Evolutionary conservation across 2,888 invertebrate genomes (phyloP).

Genomic region (Cheilosia grossa): DNA sequence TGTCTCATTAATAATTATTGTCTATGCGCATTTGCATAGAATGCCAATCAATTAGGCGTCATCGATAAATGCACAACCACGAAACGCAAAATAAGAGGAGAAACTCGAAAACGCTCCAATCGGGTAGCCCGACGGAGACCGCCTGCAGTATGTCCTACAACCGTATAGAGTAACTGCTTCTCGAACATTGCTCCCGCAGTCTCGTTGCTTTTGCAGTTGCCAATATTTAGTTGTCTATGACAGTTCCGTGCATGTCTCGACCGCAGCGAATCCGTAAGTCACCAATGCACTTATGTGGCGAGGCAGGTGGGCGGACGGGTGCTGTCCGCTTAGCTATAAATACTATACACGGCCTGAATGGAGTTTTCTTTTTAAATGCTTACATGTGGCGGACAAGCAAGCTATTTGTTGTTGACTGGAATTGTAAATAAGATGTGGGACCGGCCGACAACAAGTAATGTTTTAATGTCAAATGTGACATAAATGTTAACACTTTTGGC

Average conservation of each 20-base stretch:
- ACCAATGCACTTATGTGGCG: conserved; percentile 48
- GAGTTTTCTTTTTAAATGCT: conserved; percentile 41
- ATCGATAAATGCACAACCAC: conserved; percentile 64
- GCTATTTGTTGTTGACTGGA: conserved; percentile 63
- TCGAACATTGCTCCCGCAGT: conserved; percentile 64
- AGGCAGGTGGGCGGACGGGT: conserved; percentile 64
- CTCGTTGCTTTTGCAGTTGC: conserved; percentile 29
- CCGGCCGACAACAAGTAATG: conserved; percentile 58
- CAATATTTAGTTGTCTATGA: conserved; percentile 67
- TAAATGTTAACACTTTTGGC: conserved; percentile 70
- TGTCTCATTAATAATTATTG: conserved; percentile 55
- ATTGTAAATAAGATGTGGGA: conserved; percentile 64
- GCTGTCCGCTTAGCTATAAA: conserved; percentile 14
- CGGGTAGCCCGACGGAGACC: conserved; percentile 14
- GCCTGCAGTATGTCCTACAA: conserved; percentile 44
- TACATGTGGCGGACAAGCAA: conserved; percentile 49
- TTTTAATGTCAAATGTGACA: conserved; percentile 73
- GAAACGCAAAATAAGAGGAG: conserved; percentile 36
- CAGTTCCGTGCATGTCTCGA: conserved; percentile 49
- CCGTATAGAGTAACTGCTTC: conserved; percentile 22
- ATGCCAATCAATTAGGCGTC: conserved; percentile 73
- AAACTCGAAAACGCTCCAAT: conserved; percentile 23
- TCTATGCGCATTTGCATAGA: conserved; percentile 70
- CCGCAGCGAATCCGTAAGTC: conserved; percentile 62
- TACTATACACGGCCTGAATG: conserved; percentile 1